Evolutionary conservation across 1,140 invertebrate species (phyloP).

Genomic region (Drosophila malerkotliana): DNA sequence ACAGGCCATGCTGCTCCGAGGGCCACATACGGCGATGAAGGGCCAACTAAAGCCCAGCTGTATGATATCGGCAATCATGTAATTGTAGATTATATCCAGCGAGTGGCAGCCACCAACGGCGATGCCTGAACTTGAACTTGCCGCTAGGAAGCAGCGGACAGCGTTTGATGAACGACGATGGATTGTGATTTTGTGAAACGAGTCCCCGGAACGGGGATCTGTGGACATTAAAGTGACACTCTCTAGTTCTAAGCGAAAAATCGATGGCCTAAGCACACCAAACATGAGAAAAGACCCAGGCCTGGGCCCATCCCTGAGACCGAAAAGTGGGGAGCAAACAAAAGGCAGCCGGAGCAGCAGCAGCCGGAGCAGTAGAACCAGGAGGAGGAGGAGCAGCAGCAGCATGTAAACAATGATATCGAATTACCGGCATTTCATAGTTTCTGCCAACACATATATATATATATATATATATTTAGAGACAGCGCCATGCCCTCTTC

Average conservation of each 20-base stretch:
- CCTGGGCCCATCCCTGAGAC: slow-evolving; percentile 12
- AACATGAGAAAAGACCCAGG: slow-evolving; percentile 34
- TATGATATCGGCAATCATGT: slow-evolving; percentile 62
- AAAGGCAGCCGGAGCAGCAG: slow-evolving; percentile 42
- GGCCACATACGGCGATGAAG: slow-evolving; percentile 58
- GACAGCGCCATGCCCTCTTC: slow-evolving; percentile 19
- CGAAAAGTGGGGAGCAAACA: slow-evolving; percentile 77
- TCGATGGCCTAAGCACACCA: slow-evolving; percentile 41
- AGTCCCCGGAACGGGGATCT: not conserved
- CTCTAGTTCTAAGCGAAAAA: slow-evolving; percentile 30
- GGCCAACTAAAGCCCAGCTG: slow-evolving; percentile 17
- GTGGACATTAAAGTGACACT: slow-evolving; percentile 32
- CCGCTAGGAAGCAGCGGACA: slow-evolving; percentile 5
- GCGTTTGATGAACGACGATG: slow-evolving; percentile 18
- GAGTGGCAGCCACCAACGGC: slow-evolving; percentile 53
- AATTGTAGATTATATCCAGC: slow-evolving; percentile 67
- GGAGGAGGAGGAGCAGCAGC: slow-evolving; percentile 25
- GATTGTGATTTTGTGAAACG: not conserved
- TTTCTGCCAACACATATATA: slow-evolving; percentile 50
- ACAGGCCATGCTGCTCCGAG: slow-evolving; percentile 22
- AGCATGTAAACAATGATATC: slow-evolving; percentile 82
- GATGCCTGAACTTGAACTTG: slow-evolving; percentile 55
- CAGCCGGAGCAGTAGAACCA: slow-evolving; percentile 16
- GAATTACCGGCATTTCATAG: slow-evolving; percentile 71
- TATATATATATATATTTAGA: slow-evolving; percentile 22